These are phyloP conservation scores for Aplidium turbinatum DNA, from an alignment of 23 tunicate genomes.

Conservation along the genomic window DNA sequence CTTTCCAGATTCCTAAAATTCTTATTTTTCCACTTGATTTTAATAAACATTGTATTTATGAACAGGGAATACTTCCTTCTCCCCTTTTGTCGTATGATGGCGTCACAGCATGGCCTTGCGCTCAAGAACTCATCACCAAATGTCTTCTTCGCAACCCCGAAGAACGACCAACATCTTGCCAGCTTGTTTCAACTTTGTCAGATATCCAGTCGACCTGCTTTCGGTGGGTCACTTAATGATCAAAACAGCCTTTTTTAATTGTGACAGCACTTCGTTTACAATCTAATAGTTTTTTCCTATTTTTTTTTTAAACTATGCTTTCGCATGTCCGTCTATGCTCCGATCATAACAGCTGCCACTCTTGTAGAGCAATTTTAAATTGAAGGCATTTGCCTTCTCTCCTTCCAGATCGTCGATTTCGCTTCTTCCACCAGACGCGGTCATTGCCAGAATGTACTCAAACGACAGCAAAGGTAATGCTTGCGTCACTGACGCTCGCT, in stretches of 20 bases:
- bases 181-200: conserved; percentile 22
- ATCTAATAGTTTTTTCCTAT: not conserved
- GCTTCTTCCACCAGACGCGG: not conserved
- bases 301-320: too few species aligned
- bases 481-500: too few species aligned
- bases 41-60: too few species aligned
- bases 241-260: too few species aligned
- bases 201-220: conserved; percentile 5
- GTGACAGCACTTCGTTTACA: too few species aligned
- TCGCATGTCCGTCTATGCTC: too few species aligned
- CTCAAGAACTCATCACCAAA: conserved; percentile 38
- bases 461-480: too few species aligned
- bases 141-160: conserved; percentile 73
- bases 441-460: not conserved
- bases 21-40: too few species aligned
- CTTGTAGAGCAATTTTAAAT: too few species aligned
- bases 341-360: too few species aligned
- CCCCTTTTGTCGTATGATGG: conserved; percentile 47
- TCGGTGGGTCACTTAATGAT: not conserved
- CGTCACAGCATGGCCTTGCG: conserved; percentile 58
- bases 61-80: conserved; percentile 80
- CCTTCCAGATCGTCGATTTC: not conserved
- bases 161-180: conserved; percentile 57
- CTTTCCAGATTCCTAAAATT: too few species aligned
- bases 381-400: too few species aligned